These are phyloP conservation scores for Ammodytes marinus DNA, from an alignment of 2,113 vertebrate species.

Conservation along the genomic window DNA sequence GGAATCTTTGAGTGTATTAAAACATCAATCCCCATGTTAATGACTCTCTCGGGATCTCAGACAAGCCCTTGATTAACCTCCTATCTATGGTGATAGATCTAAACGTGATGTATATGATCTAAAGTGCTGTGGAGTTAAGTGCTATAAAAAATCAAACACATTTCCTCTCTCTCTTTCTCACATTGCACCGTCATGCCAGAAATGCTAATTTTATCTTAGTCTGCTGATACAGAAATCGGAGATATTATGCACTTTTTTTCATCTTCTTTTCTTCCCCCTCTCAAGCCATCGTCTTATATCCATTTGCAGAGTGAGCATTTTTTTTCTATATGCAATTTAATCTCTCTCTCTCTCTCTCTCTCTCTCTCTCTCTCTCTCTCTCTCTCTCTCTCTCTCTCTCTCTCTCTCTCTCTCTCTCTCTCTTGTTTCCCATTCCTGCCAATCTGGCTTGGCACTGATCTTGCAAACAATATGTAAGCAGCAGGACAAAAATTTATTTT, in stretches of 20 bases:
- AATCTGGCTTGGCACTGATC: slow-evolving; percentile 14
- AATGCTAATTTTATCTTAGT: slow-evolving; percentile 16
- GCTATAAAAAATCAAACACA: slow-evolving; percentile 20
- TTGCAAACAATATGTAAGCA: slow-evolving; percentile 1
- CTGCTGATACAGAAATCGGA: slow-evolving; percentile 15
- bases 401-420: background rate
- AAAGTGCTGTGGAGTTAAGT: slow-evolving; percentile 26
- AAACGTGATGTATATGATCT: background rate
- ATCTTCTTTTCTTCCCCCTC: background rate
- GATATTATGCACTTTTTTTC: background rate
- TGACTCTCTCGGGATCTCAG: slow-evolving; percentile 11
- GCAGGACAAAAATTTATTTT: background rate
- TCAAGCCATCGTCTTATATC: background rate
- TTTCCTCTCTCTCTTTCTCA: slow-evolving; percentile 55
- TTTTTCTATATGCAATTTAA: too few relatives aligned
- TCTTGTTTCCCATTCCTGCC: background rate
- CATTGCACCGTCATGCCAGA: slow-evolving; percentile 13
- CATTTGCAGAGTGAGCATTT: background rate
- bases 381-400: background rate
- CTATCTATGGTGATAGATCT: background rate
- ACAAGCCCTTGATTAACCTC: slow-evolving; percentile 10
- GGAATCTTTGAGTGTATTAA: slow-evolving; percentile 12
- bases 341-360: background rate
- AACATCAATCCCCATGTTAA: background rate
- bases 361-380: background rate